Conservation (phyloP, 2,113 vertebrate species). For the Himantopus leucocephalus region DNA sequence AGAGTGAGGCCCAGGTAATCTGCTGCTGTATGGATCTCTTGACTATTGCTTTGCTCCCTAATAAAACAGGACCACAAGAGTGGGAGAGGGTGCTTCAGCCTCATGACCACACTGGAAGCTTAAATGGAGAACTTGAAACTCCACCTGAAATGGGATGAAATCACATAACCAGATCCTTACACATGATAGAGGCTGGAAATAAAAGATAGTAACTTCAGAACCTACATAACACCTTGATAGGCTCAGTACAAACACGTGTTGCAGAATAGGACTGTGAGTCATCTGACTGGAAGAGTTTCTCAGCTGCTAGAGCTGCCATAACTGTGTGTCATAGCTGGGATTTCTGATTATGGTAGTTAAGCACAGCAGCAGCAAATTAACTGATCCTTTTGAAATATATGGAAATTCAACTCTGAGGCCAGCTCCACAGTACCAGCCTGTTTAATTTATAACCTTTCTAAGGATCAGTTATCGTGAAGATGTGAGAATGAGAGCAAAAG, state of each 20-base stretch:
- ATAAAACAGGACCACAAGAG: not conserved
- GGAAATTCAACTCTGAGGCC: not conserved
- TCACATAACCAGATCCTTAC: not conserved
- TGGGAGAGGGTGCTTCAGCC: not conserved
- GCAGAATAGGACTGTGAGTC: not conserved
- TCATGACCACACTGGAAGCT: not conserved
- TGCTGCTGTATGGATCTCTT: not conserved
- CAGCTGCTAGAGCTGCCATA: not conserved
- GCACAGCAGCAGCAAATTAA: not conserved
- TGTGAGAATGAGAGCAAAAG: slow-evolving; percentile 61
- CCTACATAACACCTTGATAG: accelerated
- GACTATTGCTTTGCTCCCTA: not conserved
- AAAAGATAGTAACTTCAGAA: not conserved
- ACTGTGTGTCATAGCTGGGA: not conserved
- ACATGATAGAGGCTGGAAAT: not conserved
- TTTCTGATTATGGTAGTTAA: not conserved
- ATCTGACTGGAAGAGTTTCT: not conserved
- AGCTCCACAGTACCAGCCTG: not conserved
- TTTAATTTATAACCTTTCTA: slow-evolving; percentile 76
- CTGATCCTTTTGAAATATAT: not conserved
- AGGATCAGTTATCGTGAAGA: slow-evolving; percentile 12
- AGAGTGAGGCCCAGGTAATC: not conserved
- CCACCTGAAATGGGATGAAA: not conserved
- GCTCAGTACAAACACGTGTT: not conserved
- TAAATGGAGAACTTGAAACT: not conserved